Evolutionary conservation across 2,888 invertebrate genomes (phyloP), one percentile per base, ranked within the genome.

Genomic region (Drosophila pegasa): DNA sequence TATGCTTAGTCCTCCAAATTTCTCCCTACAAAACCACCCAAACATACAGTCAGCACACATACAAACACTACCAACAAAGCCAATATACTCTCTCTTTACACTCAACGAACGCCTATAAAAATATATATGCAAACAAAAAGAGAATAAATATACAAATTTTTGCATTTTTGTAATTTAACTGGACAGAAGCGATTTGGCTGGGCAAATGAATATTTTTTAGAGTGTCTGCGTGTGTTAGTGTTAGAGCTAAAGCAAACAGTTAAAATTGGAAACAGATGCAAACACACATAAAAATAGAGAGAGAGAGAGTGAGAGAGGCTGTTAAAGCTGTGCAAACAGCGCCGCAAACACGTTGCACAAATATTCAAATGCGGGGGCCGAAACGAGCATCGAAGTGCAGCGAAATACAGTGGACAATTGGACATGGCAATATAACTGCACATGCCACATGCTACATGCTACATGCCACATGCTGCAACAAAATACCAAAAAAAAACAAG

Each of bases 311-410:
- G 5, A n/a, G 43, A 5, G 33, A 50, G 59, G 40, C 52, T 54
- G 60, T 65, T 59, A 82, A 86, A 87, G 83, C 88, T 78, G 50
- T 52, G 68, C 87, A 83, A 88, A 87, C 89, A 84, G 51, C 29
- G 65, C 81, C 72, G 67, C 83, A 88, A 87, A 88, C 83, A 88
- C 83, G 83, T 84, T 88, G 87, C 83, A 87, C 83, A 88, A 84
- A 84, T 85, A 83, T 74, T 54, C 79, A 69, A 75, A 33, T 82
- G 86, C 71, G 65, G 69, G 72, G 64, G 72, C 79, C 22, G 45
- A 43, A 60, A 61, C 78, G 61, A 51, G 60, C 76, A 64, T 43
- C 38, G 61, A 67, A 60, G 54, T 55, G 47, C 76, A 58, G 54
- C 38, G 60, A 67, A 65, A 56, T 58, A 59, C 54, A 29, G 8